Evolutionary conservation across 2,797 vertebrate species (phyloP).

Genomic region (Mus caroli): DNA sequence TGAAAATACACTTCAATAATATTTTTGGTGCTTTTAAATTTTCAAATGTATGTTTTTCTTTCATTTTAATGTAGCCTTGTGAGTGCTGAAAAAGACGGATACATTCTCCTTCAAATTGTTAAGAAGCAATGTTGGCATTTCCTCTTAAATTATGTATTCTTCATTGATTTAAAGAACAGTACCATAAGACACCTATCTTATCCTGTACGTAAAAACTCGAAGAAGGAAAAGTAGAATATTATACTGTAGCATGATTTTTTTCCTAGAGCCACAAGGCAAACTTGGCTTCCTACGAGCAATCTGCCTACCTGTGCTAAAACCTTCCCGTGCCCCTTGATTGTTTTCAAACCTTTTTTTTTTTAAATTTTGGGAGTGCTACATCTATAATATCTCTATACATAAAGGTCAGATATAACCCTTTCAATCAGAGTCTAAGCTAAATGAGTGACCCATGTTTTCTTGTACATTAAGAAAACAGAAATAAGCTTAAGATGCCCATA

Average conservation of each 20-base stretch:
- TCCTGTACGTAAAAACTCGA: not conserved
- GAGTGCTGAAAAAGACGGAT: not conserved
- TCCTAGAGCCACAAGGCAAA: not conserved
- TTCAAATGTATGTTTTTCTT: conserved; percentile 14
- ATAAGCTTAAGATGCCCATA: not conserved
- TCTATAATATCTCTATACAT: not conserved
- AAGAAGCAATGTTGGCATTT: not conserved
- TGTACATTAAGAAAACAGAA: conserved; percentile 60
- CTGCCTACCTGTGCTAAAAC: not conserved
- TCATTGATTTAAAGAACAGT: conserved; percentile 48
- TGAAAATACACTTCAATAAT: conserved; percentile 15
- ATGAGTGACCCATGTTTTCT: not conserved
- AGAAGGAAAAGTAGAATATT: not conserved
- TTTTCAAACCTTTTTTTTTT: not conserved
- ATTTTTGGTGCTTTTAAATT: conserved; percentile 32
- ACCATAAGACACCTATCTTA: not conserved
- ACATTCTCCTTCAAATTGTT: not conserved
- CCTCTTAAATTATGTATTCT: conserved; percentile 39
- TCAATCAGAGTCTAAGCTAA: conserved; percentile 43
- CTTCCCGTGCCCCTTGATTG: not conserved
- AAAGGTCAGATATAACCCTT: conserved; percentile 46
- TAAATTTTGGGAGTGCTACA: not conserved
- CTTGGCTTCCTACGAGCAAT: conserved; percentile 16
- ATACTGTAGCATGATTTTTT: not conserved
- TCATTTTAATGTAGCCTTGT: not conserved